phyloP scores from a whole-genome alignment of 2,888 invertebrate genomes.

The Drosophila putrida region DNA sequence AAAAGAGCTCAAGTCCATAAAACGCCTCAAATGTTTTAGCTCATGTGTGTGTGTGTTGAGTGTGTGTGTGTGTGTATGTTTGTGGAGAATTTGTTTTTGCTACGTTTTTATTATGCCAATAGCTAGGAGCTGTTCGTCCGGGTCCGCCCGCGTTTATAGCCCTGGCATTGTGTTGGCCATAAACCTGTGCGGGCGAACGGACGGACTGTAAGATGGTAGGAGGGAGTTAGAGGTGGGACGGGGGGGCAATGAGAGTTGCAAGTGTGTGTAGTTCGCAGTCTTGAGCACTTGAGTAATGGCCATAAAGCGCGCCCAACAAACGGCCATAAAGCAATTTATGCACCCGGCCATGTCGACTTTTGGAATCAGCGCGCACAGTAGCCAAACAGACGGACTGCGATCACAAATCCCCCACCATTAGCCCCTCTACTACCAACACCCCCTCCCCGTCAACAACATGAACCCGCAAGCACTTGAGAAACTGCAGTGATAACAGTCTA shows the following conservation, averaged over 20 bases:
- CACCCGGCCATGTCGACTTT: slow-evolving; percentile 68
- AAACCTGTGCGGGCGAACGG: slow-evolving; percentile 53
- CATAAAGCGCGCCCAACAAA: slow-evolving; percentile 76
- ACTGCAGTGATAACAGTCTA: slow-evolving; percentile 71
- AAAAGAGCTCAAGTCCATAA: slow-evolving; percentile 61
- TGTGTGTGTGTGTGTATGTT: slow-evolving; percentile 26
- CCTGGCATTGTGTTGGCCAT: slow-evolving; percentile 66
- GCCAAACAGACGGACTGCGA: slow-evolving; percentile 46
- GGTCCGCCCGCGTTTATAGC: slow-evolving; percentile 70
- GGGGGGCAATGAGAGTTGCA: slow-evolving; percentile 24
- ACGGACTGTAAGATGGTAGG: not conserved
- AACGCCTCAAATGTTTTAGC: slow-evolving; percentile 34
- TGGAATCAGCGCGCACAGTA: slow-evolving; percentile 78
- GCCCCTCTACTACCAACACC: not conserved
- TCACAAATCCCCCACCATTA: not conserved
- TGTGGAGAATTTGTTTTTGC: slow-evolving; percentile 61
- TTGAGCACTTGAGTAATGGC: slow-evolving; percentile 80
- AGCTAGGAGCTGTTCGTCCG: slow-evolving; percentile 60
- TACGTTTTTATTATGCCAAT: slow-evolving; percentile 76
- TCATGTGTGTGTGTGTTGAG: slow-evolving; percentile 7
- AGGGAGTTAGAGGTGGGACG: not conserved
- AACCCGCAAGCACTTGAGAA: slow-evolving; percentile 59
- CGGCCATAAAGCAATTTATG: slow-evolving; percentile 80
- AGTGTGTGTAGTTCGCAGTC: slow-evolving; percentile 42
- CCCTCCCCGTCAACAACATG: not conserved